These are phyloP conservation scores for Brachirus orientalis DNA, from an alignment of 2,113 vertebrate genomes.

Conservation along the genomic window DNA sequence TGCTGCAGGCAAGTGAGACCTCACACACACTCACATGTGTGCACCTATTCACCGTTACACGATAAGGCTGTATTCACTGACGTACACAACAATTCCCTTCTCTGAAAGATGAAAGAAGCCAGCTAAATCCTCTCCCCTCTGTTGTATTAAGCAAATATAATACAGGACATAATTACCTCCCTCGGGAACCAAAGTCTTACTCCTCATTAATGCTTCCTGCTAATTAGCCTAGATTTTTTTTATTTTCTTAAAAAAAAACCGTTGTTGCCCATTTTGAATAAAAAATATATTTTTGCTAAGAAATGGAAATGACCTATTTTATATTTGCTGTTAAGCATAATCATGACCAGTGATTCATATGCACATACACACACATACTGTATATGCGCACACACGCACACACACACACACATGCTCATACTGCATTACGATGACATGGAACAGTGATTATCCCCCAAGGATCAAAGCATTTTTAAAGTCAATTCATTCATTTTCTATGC, in stretches of 20 bases:
- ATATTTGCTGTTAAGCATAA: constrained; percentile 57
- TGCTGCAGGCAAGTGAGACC: constrained; percentile 52
- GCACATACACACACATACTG: too few relatives aligned
- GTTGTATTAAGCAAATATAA: constrained; percentile 78
- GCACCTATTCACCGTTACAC: not conserved
- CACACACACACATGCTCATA: constrained; percentile 4
- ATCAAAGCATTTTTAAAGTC: not conserved
- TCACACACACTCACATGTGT: constrained; percentile 13
- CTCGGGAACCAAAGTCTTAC: constrained; percentile 63
- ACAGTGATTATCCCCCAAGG: not conserved
- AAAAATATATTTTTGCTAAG: constrained; percentile 45
- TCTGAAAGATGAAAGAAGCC: constrained; percentile 66
- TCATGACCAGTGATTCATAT: not conserved
- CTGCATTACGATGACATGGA: not conserved
- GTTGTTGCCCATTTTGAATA: constrained; percentile 58
- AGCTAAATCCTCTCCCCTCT: constrained; percentile 38
- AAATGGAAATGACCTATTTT: constrained; percentile 62
- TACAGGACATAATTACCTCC: constrained; percentile 78
- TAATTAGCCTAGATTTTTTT: constrained; percentile 71
- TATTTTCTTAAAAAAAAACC: constrained; percentile 9
- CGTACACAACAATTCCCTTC: constrained; percentile 24
- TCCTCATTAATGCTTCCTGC: constrained; percentile 66
- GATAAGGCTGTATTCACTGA: constrained; percentile 10
- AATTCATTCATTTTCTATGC: constrained; percentile 18
- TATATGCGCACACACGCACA: not conserved